Base-by-base conservation (phyloP, 2,113 vertebrate genomes). In the Pseudois nayaur region DNA sequence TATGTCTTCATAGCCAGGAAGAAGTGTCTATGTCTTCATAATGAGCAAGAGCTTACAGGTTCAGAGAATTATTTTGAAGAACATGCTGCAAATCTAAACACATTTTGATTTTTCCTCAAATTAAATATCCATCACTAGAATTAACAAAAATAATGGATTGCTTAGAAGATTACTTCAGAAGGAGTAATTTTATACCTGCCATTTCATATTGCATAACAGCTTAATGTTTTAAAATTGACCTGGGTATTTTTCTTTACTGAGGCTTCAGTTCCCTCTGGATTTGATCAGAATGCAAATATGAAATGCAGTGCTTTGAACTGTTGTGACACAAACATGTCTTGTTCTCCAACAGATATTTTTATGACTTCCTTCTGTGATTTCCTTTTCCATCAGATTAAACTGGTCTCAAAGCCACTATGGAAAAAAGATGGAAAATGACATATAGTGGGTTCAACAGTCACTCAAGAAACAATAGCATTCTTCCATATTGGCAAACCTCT, bases 381-480 rank as follows among this genome's bases (percentile, higher is more conserved):
- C 64, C 12, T 79, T 88, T 93, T 96, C 92, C 83, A 64, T 97
- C 94, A 98, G 83, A 97, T 94, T 55, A 97, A 98, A 98, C 45
- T 84, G 54, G 62, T 98, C 96, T 97, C 95, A 95, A 97, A 98
- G 40, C 36, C 94, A 71, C 95, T 78, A 67, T 91, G 81, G 97
- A 86, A n/a, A 79, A 97, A 98, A 94, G 25, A 91, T 31, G 31
- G 85, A 96, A 94, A 98, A 94, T 97, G 94, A 95, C 87, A 95
- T 71, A 97, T 1, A 97, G 13, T 43, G 29, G 59, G 50, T 95
- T 43, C 82, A 96, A 67, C 40, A 94, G 78, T 23, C 93, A 82
- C 88, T 97, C 82, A 91, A 87, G 31, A 98, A 98, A 97, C 40
- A 98, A 95, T 94, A 98, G n/a, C 25, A 90, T 96, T 91, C 50